phyloP scores from a whole-genome alignment of 2,888 invertebrate species.

The Calameuta filiformis region DNA sequence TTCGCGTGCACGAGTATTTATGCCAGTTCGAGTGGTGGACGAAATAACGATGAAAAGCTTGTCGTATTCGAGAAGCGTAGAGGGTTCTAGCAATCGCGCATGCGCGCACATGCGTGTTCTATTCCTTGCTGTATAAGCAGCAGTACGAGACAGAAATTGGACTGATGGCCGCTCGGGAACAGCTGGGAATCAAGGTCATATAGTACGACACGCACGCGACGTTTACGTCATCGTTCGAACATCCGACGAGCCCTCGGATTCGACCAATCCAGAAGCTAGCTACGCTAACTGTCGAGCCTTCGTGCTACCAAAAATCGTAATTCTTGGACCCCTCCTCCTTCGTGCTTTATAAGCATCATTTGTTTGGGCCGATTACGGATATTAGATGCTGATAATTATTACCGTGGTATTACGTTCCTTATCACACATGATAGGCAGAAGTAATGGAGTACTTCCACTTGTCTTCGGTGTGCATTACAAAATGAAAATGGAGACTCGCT shows the following conservation, averaged over 20 bases:
- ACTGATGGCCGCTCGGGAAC: slow-evolving; percentile 29
- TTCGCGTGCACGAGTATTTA: background rate
- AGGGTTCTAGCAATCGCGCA: background rate
- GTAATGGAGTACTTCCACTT: background rate
- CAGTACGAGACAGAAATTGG: background rate
- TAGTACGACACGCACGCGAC: slow-evolving; percentile 37
- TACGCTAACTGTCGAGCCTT: background rate
- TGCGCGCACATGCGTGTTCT: background rate
- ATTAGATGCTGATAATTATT: background rate
- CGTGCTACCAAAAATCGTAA: slow-evolving; percentile 1
- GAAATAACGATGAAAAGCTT: background rate
- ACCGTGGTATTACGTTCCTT: background rate
- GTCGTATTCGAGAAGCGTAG: background rate
- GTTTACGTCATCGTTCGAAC: slow-evolving; percentile 42
- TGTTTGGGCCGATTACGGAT: background rate
- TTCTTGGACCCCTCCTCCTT: background rate
- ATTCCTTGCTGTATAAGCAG: background rate
- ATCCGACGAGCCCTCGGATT: slow-evolving; percentile 17
- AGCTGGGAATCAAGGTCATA: slow-evolving; percentile 57
- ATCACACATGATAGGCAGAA: background rate
- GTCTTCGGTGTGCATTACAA: background rate
- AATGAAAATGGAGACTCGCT: background rate
- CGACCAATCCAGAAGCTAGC: slow-evolving; percentile 12
- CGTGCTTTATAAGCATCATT: background rate
- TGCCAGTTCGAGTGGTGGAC: background rate